phyloP scores from a whole-genome alignment of 2,113 vertebrate species.

The Nicator chloris region DNA sequence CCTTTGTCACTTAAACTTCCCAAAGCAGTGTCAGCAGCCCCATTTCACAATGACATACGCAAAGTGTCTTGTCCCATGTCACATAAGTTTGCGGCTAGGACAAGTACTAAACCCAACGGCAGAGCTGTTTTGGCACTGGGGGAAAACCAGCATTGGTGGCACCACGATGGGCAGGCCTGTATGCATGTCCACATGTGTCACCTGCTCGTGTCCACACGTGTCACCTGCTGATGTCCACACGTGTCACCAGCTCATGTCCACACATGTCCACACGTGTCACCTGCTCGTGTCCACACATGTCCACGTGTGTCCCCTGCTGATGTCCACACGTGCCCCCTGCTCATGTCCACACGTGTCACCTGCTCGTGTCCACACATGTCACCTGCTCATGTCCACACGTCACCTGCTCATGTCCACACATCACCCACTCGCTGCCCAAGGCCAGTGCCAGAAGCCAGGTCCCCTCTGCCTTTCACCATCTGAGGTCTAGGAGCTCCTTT shows the following conservation, averaged over 20 bases:
- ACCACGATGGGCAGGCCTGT: fast-evolving
- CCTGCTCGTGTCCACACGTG: background rate
- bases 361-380: fast-evolving
- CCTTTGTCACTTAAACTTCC: background rate
- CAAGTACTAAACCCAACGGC: background rate
- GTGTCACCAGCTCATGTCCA: fast-evolving
- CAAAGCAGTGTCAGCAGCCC: background rate
- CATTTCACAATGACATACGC: background rate
- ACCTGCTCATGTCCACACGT: fast-evolving
- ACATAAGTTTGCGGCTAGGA: background rate
- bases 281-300: fast-evolving
- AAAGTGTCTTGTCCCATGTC: background rate
- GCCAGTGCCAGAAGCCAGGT: background rate
- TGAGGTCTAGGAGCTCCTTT: background rate
- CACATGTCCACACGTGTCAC: fast-evolving
- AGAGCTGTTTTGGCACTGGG: background rate
- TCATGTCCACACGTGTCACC: fast-evolving
- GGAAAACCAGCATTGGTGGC: fast-evolving
- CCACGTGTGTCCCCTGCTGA: fast-evolving
- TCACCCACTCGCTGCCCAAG: background rate
- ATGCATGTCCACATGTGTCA: fast-evolving
- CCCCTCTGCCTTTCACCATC: background rate
- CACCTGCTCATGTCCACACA: fast-evolving
- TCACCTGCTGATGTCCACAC: background rate
- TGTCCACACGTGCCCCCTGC: fast-evolving